Evolutionary conservation across 2,797 vertebrate species (phyloP), one percentile per base, ranked within the genome.

Genomic region (Micromesistius poutassou): DNA sequence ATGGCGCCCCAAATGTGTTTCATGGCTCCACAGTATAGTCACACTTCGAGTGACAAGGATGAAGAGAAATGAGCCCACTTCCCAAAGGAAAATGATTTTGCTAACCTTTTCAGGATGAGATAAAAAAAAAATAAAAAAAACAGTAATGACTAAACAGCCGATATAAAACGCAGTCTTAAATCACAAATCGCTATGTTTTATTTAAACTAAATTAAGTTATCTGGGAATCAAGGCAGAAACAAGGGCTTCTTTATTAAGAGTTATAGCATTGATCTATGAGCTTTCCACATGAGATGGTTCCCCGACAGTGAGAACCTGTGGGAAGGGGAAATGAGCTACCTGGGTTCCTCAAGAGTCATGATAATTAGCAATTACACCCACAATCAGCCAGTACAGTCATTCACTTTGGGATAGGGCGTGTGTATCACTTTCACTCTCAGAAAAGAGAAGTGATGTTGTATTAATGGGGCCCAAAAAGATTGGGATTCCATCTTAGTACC

Each of bases 281-380:
- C 78, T 84, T 85, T 80, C 77, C 86, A 88, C 83, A 40, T 4
- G 62, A 86, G 81, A 73, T 16, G 76, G 83, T 87, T 81, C 38
- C 66, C 79, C 42, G 8, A 0, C 74, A 79, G 82, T 83, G 81
- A 72, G 81, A 88, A 73, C 50, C 81, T 78, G 38, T 46, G 38
- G 79, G 83, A 87, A 82, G 76, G 31, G 73, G 81, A 81, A 84
- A 77, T 46, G 75, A 79, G 86, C 84, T 82, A 90, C 88, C 89
- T 90, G 85, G 50, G 85, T 81, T 84, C 87, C 84, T 85, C 78
- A 42, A 79, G 84, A 90, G 83, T 91, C 84, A 85, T 86, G 85
- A 70, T 93, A 92, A 92, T 92, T 86, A 88, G 86, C 86, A 91
- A 92, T 93, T 93, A 90, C 86, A 89, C 86, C 86, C 87, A 90